Conservation (phyloP, 2,888 invertebrate genomes). For the Microchrysa polita region DNA sequence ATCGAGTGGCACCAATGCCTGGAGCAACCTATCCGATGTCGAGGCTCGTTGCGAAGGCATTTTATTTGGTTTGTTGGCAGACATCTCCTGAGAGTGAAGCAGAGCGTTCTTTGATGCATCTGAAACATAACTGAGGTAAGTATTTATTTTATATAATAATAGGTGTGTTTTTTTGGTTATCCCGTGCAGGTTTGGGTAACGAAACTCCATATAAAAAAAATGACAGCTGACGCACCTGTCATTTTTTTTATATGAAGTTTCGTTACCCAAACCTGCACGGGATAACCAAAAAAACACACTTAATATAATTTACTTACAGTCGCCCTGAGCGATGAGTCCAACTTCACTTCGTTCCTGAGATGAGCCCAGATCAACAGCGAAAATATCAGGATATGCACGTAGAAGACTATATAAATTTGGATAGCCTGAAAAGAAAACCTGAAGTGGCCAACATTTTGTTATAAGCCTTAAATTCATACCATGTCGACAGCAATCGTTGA, state of each 20-base stretch:
- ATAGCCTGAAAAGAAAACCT: conserved; percentile 53
- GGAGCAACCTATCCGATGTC: conserved; percentile 14
- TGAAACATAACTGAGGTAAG: conserved; percentile 49
- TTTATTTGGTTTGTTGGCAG: background rate
- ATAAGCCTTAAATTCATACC: conserved; percentile 50
- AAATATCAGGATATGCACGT: conserved; percentile 61
- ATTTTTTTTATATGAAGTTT: no score
- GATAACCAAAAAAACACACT: no score
- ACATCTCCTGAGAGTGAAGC: conserved; percentile 52
- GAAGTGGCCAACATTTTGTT: no score
- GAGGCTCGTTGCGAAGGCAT: background rate
- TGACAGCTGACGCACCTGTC: no score
- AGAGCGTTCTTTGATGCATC: conserved; percentile 51
- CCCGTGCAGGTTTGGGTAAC: no score
- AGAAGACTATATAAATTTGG: conserved; percentile 61
- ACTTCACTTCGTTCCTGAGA: conserved; percentile 60
- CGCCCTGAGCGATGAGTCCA: conserved; percentile 56
- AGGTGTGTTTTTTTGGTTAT: no score
- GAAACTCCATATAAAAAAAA: no score
- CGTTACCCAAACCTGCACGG: no score
- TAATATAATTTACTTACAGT: conserved; percentile 56
- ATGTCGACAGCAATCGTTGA: conserved; percentile 59
- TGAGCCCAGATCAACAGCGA: conserved; percentile 56
- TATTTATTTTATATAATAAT: background rate
- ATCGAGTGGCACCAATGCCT: conserved; percentile 17